Base-by-base conservation (phyloP, 1,140 invertebrate genomes). In the Phymorhynchus buccinoides region DNA sequence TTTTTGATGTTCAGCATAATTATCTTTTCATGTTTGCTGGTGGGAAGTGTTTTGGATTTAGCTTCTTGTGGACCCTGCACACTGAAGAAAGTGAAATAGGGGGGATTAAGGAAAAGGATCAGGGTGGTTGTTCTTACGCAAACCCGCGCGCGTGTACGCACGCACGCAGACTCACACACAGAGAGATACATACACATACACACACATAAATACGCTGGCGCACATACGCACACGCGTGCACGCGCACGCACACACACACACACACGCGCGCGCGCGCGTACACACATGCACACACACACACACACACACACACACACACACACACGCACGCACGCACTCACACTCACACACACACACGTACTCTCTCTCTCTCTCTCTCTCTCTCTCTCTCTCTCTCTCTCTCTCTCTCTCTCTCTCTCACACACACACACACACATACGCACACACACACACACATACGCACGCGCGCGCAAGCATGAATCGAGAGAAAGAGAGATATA, bases 161-260 rank as follows among this genome's bases (percentile, higher is more conserved):
- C 73, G 37, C 73, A 77, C 73, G 37, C 39, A 39, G 18, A 77
- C 73, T 35, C 73, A 77, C 73, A 77, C 73, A 77, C 73, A 77
- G 18, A 77, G 6, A 77, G 4, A 42, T 14, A 42, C 35, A 42
- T 14, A 77, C 35, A 77, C 35, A 77, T 14, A 77, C 35, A 66
- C 62, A 66, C 62, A 66, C 62, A 48, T 18, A 71, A 14, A n/a
- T n/a, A n/a, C n/a, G n/a, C 35, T 27, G 3, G 30, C 35, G n/a
- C 62, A 66, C 62, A 66, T 27, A 77, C 39, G 27, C 73, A 77
- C 30, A 77, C 35, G 73, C 12, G 16, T 16, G 12, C 12, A 16
- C 35, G 30, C 73, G 35, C 62, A 27, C 22, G n/a, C 68, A 71
- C 68, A 35, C 68, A 35, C 30, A 2, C 68, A 41, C 37, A 41